These are phyloP conservation scores for Pygoscelis antarcticus DNA, from an alignment of 2,113 vertebrate genomes.

Conservation along the genomic window DNA sequence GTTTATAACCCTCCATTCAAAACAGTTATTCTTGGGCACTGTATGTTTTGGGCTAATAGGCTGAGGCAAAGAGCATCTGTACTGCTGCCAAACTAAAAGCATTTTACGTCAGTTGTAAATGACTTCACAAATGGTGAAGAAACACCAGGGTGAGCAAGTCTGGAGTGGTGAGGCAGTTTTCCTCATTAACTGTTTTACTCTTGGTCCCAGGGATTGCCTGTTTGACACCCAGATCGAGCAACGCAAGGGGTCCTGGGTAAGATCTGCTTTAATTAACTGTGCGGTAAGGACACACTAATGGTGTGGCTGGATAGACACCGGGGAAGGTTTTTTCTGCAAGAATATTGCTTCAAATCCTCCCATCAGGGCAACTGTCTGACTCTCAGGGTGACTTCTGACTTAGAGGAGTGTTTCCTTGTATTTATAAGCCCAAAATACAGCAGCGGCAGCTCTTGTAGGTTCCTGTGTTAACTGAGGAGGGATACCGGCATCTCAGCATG, in stretches of 20 bases:
- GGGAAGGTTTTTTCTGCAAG: background rate
- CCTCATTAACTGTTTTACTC: background rate
- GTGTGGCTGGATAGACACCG: background rate
- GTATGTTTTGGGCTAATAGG: background rate
- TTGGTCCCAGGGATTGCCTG: background rate
- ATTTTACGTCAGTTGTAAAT: background rate
- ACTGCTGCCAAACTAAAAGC: background rate
- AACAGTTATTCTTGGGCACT: background rate
- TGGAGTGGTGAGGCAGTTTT: background rate
- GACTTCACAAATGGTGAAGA: background rate
- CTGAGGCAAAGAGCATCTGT: background rate
- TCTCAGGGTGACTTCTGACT: background rate
- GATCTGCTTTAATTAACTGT: background rate
- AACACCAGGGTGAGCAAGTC: background rate
- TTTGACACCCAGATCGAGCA: rapidly evolving
- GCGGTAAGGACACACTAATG: background rate
- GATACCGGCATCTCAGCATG: background rate
- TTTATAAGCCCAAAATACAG: background rate
- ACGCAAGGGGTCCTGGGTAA: background rate
- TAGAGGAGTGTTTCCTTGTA: background rate
- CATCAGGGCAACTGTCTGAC: background rate
- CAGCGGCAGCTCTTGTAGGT: rapidly evolving
- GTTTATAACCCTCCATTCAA: background rate
- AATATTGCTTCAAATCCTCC: background rate
- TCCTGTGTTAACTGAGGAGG: background rate